phyloP scores from a whole-genome alignment of 2,113 vertebrate species.

The Pedetes capensis region DNA sequence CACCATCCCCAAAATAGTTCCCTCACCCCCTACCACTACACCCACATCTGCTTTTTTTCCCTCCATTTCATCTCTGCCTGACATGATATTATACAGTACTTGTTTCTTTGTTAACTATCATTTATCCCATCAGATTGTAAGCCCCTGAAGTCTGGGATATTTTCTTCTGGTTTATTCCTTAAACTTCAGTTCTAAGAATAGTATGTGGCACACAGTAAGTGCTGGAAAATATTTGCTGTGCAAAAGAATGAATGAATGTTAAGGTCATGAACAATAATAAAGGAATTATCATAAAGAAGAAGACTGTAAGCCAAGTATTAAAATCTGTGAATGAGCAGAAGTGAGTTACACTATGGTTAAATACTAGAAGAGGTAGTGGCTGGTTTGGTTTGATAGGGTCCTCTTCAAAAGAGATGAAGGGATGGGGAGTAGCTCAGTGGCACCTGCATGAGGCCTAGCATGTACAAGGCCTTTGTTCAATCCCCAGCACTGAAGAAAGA shows the following conservation, averaged over 20 bases:
- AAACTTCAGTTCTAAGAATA: not conserved
- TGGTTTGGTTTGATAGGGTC: not conserved
- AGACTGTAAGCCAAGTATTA: not conserved
- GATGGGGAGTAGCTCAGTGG: not conserved
- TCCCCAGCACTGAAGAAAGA: too few species aligned
- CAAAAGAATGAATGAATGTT: not conserved
- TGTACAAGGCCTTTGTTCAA: not conserved
- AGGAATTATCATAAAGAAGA: not conserved
- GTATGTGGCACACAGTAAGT: not conserved
- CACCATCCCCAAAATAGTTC: not conserved
- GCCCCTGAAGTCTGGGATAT: not conserved
- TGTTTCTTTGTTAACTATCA: not conserved
- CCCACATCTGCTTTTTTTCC: not conserved
- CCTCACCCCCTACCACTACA: not conserved
- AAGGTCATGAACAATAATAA: not conserved
- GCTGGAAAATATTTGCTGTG: not conserved
- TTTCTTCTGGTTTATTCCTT: not conserved
- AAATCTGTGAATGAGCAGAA: not conserved
- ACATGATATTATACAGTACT: not conserved
- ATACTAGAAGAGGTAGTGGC: not conserved
- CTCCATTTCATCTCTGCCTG: not conserved
- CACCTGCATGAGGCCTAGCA: not conserved
- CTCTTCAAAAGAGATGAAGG: not conserved
- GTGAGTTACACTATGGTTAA: not conserved
- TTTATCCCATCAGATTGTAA: not conserved